Percentiles rank a stretch among this genome's conserved stretches.
Conservation (phyloP, 2,797 vertebrate genomes). For the Lagorchestes hirsutus region DNA sequence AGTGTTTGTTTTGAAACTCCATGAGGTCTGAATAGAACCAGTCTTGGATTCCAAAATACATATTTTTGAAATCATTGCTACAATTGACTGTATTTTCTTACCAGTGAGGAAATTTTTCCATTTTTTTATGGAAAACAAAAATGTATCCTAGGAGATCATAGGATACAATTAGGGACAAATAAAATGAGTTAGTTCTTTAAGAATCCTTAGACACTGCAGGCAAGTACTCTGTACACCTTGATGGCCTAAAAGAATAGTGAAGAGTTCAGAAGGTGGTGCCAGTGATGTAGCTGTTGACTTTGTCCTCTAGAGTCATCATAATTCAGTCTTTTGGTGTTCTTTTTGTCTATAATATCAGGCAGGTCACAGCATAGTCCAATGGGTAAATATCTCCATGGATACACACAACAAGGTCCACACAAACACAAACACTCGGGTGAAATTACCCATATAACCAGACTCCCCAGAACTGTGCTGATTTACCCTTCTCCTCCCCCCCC, state of each 20-base stretch:
- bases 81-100: conserved; percentile 67
- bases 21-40: conserved; percentile 63
- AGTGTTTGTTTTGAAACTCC: conserved; percentile 67
- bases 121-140: conserved; percentile 55
- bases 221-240: background rate
- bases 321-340: background rate
- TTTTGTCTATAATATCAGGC: background rate
- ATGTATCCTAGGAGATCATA: background rate
- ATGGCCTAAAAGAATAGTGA: background rate
- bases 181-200: background rate
- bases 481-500: background rate
- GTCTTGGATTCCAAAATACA: conserved; percentile 66
- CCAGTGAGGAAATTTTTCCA: conserved; percentile 56
- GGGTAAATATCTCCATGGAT: background rate
- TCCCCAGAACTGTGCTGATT: background rate
- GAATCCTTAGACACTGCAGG: background rate
- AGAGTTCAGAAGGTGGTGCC: background rate
- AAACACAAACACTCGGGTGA: background rate
- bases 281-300: background rate
- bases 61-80: conserved; percentile 67
- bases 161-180: conserved; percentile 58
- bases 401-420: background rate
- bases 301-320: background rate
- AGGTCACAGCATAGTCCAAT: background rate
- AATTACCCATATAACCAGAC: background rate